Base-by-base conservation (phyloP, 2,113 vertebrate genomes). In the Ellobius talpinus region DNA sequence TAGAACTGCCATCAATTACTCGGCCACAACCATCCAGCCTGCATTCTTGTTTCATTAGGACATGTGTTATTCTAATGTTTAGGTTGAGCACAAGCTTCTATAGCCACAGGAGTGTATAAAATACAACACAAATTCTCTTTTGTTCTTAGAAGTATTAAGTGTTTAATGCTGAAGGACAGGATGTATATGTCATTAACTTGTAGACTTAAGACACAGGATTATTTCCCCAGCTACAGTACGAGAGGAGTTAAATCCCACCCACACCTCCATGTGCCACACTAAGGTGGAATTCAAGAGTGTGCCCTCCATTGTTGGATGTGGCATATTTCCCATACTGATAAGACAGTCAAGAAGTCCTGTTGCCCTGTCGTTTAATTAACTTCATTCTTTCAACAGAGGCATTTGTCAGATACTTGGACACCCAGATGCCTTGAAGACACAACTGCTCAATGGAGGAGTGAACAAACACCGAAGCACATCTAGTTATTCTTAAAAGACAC, bases 351-450 rank as follows among this genome's bases (percentile, higher is more conserved):
- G n/a, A 55, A 39, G 21, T 88, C 84, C 45, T 66, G n/a, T 45
- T 74, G 36, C 74, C 10, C 36, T 74, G 13, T 5, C 74, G 55
- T 14, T 16, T 79, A 50, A 78, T 65, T 91, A 82, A 77, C 31
- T 12, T 76, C 68, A 52, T 76, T 39, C 45, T 11, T n/a, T 92
- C 81, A 52, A 11, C 36, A 23, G 50, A 72, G 12, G 85, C 31
- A 17, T 84, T 76, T 93, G 73, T 97, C 66, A 94, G 29, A 29
- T 45, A 70, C 4, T 55, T 74, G 93, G 55, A 95, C 94, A 96
- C 89, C 92, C 47, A 95, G 90, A 89, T 74, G 24, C 81, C 96
- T 90, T 95, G 61, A 96, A 96, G 58, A 79, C 52, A 87, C 47
- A 94, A 10, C 88, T 74, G 79, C 24, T 50, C 0, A 24, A 87